A percentile compares a stretch with the other conserved stretches of the same genome.
phyloP scores from a whole-genome alignment of 2,797 vertebrate genomes.

The Cirrhinus mrigala region DNA sequence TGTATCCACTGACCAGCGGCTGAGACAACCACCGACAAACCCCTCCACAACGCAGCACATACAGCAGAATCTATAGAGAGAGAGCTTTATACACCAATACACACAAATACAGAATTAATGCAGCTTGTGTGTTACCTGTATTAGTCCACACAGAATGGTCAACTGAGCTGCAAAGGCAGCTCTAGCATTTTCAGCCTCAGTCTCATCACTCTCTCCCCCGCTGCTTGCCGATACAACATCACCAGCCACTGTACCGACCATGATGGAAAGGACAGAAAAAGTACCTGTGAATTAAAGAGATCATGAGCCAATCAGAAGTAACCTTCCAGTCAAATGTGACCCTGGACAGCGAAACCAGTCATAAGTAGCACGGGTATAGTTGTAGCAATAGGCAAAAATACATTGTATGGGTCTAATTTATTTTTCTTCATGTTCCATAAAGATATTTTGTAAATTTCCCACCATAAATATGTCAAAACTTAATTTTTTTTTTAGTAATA shows the following conservation, averaged over 20 bases:
- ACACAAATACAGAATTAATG: constrained; percentile 2
- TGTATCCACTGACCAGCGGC: constrained; percentile 86
- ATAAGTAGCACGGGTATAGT: too few species aligned
- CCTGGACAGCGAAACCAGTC: too few species aligned
- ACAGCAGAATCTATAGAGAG: constrained; percentile 81
- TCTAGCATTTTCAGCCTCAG: constrained; percentile 75
- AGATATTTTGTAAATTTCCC: too few species aligned
- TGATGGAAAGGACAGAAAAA: constrained; percentile 87
- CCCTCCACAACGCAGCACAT: constrained; percentile 84
- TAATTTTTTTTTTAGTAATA: too few species aligned
- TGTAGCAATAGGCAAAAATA: too few species aligned
- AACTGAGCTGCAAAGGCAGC: constrained; percentile 84
- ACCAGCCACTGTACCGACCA: constrained; percentile 84
- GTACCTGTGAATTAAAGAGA: constrained; percentile 75
- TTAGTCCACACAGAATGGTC: constrained; percentile 86
- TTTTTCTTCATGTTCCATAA: too few species aligned
- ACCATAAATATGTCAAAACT: too few species aligned
- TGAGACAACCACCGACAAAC: constrained; percentile 87
- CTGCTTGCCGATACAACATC: constrained; percentile 78
- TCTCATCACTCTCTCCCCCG: constrained; percentile 62
- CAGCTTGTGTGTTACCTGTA: constrained; percentile 79
- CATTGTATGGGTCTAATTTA: too few species aligned
- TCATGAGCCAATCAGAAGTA: constrained; percentile 5
- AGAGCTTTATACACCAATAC: constrained; percentile 30
- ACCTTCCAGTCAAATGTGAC: background rate